These are phyloP conservation scores for Rhea americana DNA, from an alignment of 2,113 vertebrate species.

Conservation along the genomic window DNA sequence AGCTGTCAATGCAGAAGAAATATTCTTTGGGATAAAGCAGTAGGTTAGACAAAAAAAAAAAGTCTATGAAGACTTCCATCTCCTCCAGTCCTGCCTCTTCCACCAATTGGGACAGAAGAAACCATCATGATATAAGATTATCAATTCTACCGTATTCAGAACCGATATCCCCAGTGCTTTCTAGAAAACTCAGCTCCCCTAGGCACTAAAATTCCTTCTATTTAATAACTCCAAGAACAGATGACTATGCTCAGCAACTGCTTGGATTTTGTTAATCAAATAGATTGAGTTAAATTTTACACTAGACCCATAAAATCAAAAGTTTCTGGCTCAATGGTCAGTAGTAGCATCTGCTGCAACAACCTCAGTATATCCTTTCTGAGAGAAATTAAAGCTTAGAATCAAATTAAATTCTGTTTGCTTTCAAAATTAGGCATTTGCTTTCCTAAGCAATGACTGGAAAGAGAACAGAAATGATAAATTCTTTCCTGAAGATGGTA, in stretches of 20 bases:
- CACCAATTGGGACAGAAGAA: conserved; percentile 11
- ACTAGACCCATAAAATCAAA: neutral
- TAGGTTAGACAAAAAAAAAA: conserved; percentile 5
- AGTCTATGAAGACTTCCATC: neutral
- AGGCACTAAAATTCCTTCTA: neutral
- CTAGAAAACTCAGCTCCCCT: neutral
- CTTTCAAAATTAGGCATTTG: neutral
- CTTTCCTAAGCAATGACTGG: neutral
- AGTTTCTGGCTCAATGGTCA: conserved; percentile 21
- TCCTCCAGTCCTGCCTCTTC: neutral
- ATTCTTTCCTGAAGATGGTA: neutral
- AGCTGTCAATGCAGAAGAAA: conserved; percentile 65
- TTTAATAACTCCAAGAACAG: conserved; percentile 9
- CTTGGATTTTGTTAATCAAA: conserved; percentile 5
- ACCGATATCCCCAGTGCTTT: neutral
- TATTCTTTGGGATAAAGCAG: conserved; percentile 67
- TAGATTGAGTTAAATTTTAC: conserved; percentile 7
- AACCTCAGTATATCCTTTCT: neutral
- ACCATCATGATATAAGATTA: neutral
- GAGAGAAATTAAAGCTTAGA: neutral
- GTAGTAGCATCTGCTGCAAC: neutral
- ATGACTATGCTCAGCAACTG: neutral
- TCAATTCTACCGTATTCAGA: neutral
- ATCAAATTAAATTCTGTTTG: neutral
- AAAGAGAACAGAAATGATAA: neutral